Conservation (phyloP, 2,797 vertebrate genomes). For the Acanthornis magna region DNA sequence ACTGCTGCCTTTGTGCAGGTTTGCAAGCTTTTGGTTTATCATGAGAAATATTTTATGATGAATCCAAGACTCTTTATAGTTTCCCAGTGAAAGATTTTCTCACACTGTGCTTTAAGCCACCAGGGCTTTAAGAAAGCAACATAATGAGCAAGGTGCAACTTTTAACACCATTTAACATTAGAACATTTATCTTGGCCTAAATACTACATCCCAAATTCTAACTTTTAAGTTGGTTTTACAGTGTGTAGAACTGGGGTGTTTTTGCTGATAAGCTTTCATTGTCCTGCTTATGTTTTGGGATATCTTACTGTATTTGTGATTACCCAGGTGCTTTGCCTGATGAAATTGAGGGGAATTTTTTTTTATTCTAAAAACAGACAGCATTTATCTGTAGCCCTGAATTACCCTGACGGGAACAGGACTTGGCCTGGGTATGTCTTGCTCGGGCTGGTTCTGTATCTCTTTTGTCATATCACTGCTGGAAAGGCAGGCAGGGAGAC, state of each 20-base stretch:
- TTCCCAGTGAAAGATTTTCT: neutral
- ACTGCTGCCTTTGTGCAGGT: neutral
- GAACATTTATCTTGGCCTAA: neutral
- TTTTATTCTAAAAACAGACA: neutral
- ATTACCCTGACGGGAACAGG: neutral
- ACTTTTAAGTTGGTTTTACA: neutral
- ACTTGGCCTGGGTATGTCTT: neutral
- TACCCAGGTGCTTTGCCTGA: neutral
- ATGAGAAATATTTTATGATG: neutral
- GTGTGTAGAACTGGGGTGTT: neutral
- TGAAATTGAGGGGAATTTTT: neutral
- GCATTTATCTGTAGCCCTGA: neutral
- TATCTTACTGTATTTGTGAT: neutral
- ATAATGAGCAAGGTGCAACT: neutral
- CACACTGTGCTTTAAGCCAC: neutral
- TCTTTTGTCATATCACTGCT: neutral
- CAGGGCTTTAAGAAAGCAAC: neutral
- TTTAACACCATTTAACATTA: neutral
- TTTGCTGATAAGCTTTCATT: neutral
- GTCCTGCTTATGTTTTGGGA: neutral
- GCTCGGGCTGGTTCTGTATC: neutral
- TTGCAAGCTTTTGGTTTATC: neutral
- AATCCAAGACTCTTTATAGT: neutral
- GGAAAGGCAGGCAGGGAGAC: neutral
- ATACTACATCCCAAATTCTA: neutral